Evolutionary conservation across 2,797 vertebrate species (phyloP).

Genomic region (Centroberyx gerrardi): DNA sequence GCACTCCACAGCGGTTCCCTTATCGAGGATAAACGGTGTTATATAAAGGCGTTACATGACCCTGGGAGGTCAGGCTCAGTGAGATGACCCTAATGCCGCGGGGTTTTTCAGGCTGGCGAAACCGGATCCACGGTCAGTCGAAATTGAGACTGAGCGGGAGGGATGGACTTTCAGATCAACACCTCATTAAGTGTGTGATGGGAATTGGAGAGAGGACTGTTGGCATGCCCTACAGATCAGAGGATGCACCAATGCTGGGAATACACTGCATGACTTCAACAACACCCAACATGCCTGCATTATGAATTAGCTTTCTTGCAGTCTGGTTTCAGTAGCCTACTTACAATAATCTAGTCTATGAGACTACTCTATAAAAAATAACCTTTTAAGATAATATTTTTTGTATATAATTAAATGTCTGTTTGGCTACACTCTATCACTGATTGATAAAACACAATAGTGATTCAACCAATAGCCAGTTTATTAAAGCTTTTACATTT

Average conservation of each 20-base stretch:
- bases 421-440: too few species aligned
- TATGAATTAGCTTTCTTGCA: too few species aligned
- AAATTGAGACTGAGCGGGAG: background rate
- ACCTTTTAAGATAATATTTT: too few species aligned
- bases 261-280: too few species aligned
- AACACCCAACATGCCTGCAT: too few species aligned
- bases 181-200: background rate
- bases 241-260: background rate
- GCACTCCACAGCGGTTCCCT: background rate
- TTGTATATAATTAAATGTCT: too few species aligned
- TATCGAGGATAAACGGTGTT: background rate
- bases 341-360: background rate
- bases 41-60: constrained; percentile 7
- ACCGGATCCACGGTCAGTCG: background rate
- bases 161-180: background rate
- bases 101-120: background rate
- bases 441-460: too few species aligned
- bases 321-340: background rate
- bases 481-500: too few species aligned
- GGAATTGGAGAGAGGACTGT: background rate
- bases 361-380: too few species aligned
- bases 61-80: background rate
- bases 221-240: background rate
- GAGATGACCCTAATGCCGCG: background rate
- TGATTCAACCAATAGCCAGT: too few species aligned